Evolutionary conservation across 2,888 invertebrate genomes (phyloP).

Genomic region (Plagodis pulveraria): DNA sequence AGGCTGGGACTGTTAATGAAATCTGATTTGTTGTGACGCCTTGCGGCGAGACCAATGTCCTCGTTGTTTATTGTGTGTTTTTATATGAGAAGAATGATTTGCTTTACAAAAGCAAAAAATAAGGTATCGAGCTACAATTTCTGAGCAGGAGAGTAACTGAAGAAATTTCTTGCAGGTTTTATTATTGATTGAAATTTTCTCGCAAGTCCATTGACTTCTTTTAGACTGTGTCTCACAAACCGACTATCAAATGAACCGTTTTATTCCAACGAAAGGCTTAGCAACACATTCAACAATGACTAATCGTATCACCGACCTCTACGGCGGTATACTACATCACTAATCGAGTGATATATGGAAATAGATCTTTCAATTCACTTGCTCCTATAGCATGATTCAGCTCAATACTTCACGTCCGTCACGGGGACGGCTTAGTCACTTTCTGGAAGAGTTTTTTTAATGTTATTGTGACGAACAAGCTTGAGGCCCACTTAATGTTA

Average conservation of each 20-base stretch:
- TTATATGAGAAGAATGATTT: no score
- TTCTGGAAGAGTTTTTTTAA: not conserved
- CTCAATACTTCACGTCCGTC: slow-evolving; percentile 5
- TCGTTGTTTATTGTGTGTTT: not conserved
- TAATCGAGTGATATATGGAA: slow-evolving; percentile 13
- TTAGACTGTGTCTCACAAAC: no score
- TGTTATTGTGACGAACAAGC: no score
- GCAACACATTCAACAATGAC: slow-evolving; percentile 4
- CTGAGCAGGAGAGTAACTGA: no score
- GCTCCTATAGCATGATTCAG: slow-evolving; percentile 18
- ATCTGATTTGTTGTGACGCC: slow-evolving; percentile 19
- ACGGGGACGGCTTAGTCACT: slow-evolving; percentile 2
- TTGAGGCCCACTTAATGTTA: no score
- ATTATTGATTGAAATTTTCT: no score
- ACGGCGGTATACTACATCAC: slow-evolving; percentile 4
- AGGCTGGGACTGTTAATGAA: slow-evolving; percentile 23
- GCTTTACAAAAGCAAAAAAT: no score
- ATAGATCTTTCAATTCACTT: slow-evolving; percentile 19
- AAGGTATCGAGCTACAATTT: no score
- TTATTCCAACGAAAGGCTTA: not conserved
- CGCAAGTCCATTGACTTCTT: no score
- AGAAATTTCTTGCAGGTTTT: no score
- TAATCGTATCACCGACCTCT: slow-evolving; percentile 9
- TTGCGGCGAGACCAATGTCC: slow-evolving; percentile 8
- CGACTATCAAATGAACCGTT: no score